These are phyloP conservation scores for Potamarius usumacintae DNA, from an alignment of 2,113 vertebrate genomes.

Conservation along the genomic window DNA sequence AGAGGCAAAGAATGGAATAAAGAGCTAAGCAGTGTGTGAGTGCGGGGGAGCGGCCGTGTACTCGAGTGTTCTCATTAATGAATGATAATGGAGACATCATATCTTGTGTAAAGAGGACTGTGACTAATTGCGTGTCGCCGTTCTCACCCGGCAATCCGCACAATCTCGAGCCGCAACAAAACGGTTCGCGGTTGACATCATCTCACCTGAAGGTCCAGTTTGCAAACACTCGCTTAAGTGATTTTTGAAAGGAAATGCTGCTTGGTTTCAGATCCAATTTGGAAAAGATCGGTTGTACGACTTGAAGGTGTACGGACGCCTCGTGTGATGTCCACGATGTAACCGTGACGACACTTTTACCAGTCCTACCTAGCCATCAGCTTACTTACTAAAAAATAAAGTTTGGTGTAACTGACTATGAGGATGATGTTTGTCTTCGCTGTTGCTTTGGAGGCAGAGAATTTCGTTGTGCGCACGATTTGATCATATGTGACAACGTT, in stretches of 20 bases:
- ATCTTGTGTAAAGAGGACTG: slow-evolving; percentile 53
- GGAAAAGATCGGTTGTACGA: not conserved
- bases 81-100: slow-evolving; percentile 58
- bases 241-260: no score
- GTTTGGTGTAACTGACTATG: no score
- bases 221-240: no score
- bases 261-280: no score
- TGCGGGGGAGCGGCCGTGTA: slow-evolving; percentile 53
- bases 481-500: no score
- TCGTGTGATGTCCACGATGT: not conserved
- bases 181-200: not conserved
- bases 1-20: slow-evolving; percentile 49
- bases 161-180: slow-evolving; percentile 20
- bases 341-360: not conserved
- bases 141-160: slow-evolving; percentile 64
- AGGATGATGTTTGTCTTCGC: no score
- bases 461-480: no score
- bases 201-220: slow-evolving; percentile 11
- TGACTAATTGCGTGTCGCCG: slow-evolving; percentile 58
- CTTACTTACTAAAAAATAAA: not conserved
- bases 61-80: slow-evolving; percentile 53
- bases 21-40: slow-evolving; percentile 52
- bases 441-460: no score
- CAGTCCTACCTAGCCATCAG: not conserved
- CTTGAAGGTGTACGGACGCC: not conserved